Conservation (phyloP, 2,797 vertebrate genomes). For the Acrocephalus scirpaceus region DNA sequence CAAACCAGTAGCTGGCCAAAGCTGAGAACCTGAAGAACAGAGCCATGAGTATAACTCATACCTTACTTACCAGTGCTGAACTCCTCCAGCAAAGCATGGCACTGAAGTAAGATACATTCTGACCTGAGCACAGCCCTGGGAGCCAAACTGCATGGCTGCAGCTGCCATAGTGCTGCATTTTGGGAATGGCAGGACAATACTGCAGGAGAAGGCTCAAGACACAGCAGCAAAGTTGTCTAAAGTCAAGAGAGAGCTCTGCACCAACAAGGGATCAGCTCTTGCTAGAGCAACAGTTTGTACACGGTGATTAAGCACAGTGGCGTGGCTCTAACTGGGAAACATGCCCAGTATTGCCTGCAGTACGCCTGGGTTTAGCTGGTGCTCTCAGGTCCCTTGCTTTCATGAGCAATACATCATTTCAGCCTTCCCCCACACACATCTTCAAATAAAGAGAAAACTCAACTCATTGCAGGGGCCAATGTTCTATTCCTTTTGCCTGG, state of each 20-base stretch:
- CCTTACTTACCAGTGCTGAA: neutral
- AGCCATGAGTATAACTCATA: neutral
- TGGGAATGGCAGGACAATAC: neutral
- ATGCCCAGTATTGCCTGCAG: neutral
- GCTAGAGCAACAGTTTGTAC: neutral
- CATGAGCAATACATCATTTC: neutral
- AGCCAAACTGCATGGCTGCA: neutral
- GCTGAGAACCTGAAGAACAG: neutral
- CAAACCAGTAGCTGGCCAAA: neutral
- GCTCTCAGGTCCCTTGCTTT: neutral
- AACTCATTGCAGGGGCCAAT: neutral
- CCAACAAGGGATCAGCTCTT: neutral
- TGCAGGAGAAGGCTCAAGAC: neutral
- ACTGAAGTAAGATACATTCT: neutral
- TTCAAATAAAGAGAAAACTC: neutral
- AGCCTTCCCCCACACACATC: neutral
- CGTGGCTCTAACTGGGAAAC: neutral
- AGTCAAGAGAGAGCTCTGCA: neutral
- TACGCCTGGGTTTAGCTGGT: neutral
- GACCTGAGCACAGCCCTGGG: neutral
- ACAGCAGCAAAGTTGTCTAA: neutral
- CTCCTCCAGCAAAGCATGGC: neutral
- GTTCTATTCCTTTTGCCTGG: neutral
- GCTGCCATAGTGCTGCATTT: fast-evolving
- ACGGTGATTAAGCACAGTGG: neutral